These are phyloP conservation scores for Hycleus cichorii DNA, from an alignment of 1,140 invertebrate genomes.

Conservation along the genomic window DNA sequence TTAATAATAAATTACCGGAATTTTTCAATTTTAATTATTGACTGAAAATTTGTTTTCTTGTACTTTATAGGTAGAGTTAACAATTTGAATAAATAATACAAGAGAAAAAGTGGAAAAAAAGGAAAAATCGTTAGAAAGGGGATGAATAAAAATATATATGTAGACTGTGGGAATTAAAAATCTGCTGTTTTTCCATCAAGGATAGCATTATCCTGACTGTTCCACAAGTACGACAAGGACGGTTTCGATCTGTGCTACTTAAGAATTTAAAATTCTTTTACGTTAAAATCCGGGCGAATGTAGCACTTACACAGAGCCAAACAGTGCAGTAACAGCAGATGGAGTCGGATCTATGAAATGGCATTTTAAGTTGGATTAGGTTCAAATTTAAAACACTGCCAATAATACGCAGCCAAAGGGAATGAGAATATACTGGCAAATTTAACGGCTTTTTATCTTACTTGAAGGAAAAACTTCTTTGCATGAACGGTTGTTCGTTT, in stretches of 20 bases:
- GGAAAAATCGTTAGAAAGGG: too few species aligned
- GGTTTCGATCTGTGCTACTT: conserved; percentile 32
- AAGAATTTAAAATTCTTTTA: conserved; percentile 44
- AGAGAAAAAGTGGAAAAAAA: too few species aligned
- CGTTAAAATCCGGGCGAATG: conserved; percentile 38
- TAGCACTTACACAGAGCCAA: conserved; percentile 34
- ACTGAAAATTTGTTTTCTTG: background rate
- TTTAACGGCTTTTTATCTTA: conserved; percentile 27
- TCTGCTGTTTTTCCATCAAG: conserved; percentile 39
- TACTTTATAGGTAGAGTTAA: background rate
- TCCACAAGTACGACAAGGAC: conserved; percentile 21
- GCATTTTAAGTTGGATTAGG: conserved; percentile 44
- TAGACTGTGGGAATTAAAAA: conserved; percentile 44
- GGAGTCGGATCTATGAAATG: conserved; percentile 42
- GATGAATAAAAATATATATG: conserved; percentile 38
- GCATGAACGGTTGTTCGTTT: conserved; percentile 16
- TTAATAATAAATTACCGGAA: background rate
- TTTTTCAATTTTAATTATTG: background rate
- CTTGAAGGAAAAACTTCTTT: conserved; percentile 18
- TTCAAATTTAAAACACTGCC: conserved; percentile 40
- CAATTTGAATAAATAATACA: too few species aligned
- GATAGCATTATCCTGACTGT: conserved; percentile 4
- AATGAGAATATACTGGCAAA: conserved; percentile 29
- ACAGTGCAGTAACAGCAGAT: conserved; percentile 17
- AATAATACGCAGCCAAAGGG: conserved; percentile 38